Conservation (phyloP, 2,797 vertebrate species). For the Calcarius lapponicus region DNA sequence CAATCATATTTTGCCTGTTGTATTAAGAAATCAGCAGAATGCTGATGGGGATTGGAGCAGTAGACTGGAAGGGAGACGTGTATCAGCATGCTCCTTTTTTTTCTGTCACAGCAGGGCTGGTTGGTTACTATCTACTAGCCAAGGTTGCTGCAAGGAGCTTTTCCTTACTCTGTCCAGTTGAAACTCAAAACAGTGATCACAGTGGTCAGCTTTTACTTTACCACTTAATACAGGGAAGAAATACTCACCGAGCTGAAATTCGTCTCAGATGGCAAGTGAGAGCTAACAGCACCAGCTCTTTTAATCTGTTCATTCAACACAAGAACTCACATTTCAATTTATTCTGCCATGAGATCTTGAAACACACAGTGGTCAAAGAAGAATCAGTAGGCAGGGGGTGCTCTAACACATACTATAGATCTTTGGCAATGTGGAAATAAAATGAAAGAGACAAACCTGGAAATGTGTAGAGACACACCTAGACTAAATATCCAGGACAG, state of each 20-base stretch:
- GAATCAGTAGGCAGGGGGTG: neutral
- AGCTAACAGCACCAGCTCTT: neutral
- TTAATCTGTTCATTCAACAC: constrained; percentile 1
- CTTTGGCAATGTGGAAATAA: neutral
- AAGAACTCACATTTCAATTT: constrained; percentile 18
- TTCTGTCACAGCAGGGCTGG: neutral
- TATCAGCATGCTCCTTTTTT: neutral
- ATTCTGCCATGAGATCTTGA: neutral
- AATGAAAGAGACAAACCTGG: neutral
- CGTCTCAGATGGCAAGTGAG: neutral
- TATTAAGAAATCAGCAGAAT: neutral
- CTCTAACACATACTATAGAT: neutral
- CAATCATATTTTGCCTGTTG: neutral
- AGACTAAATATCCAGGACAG: neutral
- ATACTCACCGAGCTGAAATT: neutral
- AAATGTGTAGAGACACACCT: neutral
- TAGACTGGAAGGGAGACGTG: neutral
- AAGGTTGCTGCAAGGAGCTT: neutral
- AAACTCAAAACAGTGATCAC: neutral
- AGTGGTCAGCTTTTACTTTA: neutral
- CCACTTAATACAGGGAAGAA: neutral
- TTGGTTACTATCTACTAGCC: neutral
- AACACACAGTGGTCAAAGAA: neutral
- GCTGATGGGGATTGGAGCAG: neutral
- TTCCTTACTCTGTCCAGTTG: neutral